phyloP scores from a whole-genome alignment of 1,140 invertebrate species.

The Drosophila sulfurigaster region DNA sequence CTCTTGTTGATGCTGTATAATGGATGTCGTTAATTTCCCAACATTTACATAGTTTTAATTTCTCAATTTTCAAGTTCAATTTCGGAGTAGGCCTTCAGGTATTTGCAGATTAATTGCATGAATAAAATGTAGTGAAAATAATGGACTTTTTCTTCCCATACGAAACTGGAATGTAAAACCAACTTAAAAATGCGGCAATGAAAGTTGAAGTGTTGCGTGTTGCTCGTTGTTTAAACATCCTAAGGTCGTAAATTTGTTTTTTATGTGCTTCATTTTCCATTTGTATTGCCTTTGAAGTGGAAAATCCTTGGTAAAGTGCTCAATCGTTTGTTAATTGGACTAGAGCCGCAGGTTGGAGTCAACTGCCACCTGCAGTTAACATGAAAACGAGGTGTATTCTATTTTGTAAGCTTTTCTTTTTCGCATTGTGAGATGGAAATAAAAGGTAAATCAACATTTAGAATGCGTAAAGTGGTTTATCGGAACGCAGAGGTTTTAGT shows the following conservation, averaged over 20 bases:
- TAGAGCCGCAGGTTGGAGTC: slow-evolving; percentile 6
- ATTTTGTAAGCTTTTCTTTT: slow-evolving; percentile 22
- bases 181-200: slow-evolving; percentile 40
- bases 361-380: slow-evolving; percentile 5
- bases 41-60: slow-evolving; percentile 64
- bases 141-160: slow-evolving; percentile 20
- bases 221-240: slow-evolving; percentile 7
- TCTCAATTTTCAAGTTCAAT: slow-evolving; percentile 57
- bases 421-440: neutral
- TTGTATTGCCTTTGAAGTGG: slow-evolving; percentile 34
- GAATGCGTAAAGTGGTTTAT: slow-evolving; percentile 10
- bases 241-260: slow-evolving; percentile 33
- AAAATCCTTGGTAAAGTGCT: slow-evolving; percentile 9
- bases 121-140: slow-evolving; percentile 49
- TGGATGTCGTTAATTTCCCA: slow-evolving; percentile 41
- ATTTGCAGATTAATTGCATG: slow-evolving; percentile 39
- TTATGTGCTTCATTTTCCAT: slow-evolving; percentile 30
- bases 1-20: slow-evolving; percentile 25
- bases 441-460: slow-evolving; percentile 6
- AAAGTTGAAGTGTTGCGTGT: slow-evolving; percentile 60
- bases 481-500: slow-evolving; percentile 6
- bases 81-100: slow-evolving; percentile 10
- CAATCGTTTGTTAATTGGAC: slow-evolving; percentile 15
- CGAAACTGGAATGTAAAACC: slow-evolving; percentile 22
- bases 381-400: slow-evolving; percentile 14